phyloP scores from a whole-genome alignment of 1,140 invertebrate species.

The Drosophila repletoides region DNA sequence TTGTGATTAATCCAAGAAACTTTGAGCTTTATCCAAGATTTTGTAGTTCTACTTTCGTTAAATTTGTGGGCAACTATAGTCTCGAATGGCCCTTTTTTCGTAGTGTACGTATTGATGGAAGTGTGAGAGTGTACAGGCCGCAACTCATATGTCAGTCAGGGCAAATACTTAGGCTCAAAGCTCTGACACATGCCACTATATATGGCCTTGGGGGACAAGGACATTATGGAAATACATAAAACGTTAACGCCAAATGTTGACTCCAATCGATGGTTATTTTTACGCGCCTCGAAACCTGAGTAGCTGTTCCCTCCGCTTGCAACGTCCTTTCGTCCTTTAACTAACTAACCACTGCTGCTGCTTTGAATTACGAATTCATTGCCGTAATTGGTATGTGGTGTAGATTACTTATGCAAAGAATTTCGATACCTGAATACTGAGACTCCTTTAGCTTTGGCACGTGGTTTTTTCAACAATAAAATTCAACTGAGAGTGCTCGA shows the following conservation, averaged over 20 bases:
- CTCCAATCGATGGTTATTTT: constrained; percentile 65
- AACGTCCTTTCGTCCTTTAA: not conserved
- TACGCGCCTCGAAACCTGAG: constrained; percentile 17
- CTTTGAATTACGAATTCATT: constrained; percentile 31
- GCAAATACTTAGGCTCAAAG: constrained; percentile 8
- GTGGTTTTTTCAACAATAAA: too few relatives aligned
- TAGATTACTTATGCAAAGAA: constrained; percentile 25
- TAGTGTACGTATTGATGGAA: not conserved
- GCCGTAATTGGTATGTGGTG: constrained; percentile 29
- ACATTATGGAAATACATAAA: constrained; percentile 36
- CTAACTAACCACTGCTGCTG: not conserved
- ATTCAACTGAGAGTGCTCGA: too few relatives aligned
- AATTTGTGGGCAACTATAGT: too few relatives aligned
- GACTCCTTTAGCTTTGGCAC: not conserved
- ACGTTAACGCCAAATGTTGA: constrained; percentile 46
- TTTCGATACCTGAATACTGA: constrained; percentile 11
- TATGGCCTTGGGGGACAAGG: constrained; percentile 38
- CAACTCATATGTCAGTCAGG: constrained; percentile 22
- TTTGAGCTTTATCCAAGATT: too few relatives aligned
- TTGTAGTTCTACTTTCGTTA: too few relatives aligned
- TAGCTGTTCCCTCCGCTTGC: not conserved
- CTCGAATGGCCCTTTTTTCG: too few relatives aligned
- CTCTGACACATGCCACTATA: constrained; percentile 20
- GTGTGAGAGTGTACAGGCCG: not conserved
- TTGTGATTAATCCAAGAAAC: too few relatives aligned